Conservation (phyloP, 1,140 invertebrate species). For the Drosophila ananassae region DNA sequence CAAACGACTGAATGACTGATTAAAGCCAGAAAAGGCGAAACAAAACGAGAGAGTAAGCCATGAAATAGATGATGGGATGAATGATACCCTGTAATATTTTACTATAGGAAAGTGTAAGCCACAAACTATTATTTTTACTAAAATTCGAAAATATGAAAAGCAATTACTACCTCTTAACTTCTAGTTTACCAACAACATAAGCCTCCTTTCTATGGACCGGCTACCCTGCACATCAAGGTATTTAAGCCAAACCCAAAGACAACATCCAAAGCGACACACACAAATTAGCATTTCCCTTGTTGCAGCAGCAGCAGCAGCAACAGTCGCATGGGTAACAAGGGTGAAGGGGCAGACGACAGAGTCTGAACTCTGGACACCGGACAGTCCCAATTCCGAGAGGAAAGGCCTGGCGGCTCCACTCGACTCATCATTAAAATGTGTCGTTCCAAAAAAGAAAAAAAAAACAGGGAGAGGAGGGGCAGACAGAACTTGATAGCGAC, state of each 20-base stretch:
- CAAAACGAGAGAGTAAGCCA: constrained; percentile 6
- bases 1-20: constrained; percentile 77
- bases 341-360: constrained; percentile 2
- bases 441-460: constrained; percentile 58
- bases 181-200: background rate
- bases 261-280: constrained; percentile 68
- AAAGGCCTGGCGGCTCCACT: constrained; percentile 27
- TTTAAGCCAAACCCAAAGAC: constrained; percentile 42
- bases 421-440: constrained; percentile 82
- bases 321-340: background rate
- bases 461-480: constrained; percentile 15
- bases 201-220: background rate
- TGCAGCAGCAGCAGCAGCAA: constrained; percentile 42
- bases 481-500: constrained; percentile 74
- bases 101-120: background rate
- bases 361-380: constrained; percentile 30
- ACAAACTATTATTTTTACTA: background rate
- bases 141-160: no score
- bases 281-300: constrained; percentile 82
- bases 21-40: constrained; percentile 52
- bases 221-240: constrained; percentile 42
- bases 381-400: constrained; percentile 61
- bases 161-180: background rate
- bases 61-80: background rate
- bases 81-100: constrained; percentile 1